Evolutionary conservation across 1,140 invertebrate genomes (phyloP), one percentile per base, ranked within the genome.

Genomic region (Epicauta chinensis): DNA sequence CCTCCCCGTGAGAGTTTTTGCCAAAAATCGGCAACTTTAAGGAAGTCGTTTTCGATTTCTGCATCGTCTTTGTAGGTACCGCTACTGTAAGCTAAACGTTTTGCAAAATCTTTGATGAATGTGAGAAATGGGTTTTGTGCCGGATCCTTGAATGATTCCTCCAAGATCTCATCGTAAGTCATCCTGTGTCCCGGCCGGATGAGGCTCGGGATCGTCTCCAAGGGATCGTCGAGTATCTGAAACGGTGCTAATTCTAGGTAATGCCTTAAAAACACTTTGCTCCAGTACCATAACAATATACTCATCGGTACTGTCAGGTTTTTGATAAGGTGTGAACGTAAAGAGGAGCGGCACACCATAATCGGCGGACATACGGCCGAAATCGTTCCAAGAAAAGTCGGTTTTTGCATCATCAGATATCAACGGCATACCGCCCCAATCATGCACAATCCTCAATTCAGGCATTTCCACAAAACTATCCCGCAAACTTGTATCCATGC

Each of bases 341-440:
- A 68, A 59, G 3, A 68, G 52, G 13, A 68, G 44, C 3, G 55
- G 55, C 3, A 68, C 47, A 3, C 66, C 66, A 53, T 62, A 68
- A 31, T 61, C 42, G 2, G 59, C 55, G 1, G 55, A 54, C 7
- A 66, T 34, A n/a, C 62, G 47, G 10, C 51, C 66, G 10, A 66
- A 54, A 3, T 62, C 51, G 15, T 62, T 56, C 63, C 64, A 68
- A 1, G 52, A 51, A 48, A 63, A 64, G 10, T 5, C 16, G 16
- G 17, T 10, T 16, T 14, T 16, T 14, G 37, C 23, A 14, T 48
- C 34, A 1, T 36, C 16, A 11, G 17, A 38, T 3, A 53, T 11
- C 3, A 53, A 12, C 10, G 51, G 51, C 51, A 53, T 53, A 2
- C 51, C 51, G 3, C 36, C 42, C 13, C 38, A 12, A 31, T 54